Percentiles rank a stretch among this genome's conserved stretches.
Evolutionary conservation across 2,113 vertebrate species (phyloP).

Genomic region (Dicaeum eximium): DNA sequence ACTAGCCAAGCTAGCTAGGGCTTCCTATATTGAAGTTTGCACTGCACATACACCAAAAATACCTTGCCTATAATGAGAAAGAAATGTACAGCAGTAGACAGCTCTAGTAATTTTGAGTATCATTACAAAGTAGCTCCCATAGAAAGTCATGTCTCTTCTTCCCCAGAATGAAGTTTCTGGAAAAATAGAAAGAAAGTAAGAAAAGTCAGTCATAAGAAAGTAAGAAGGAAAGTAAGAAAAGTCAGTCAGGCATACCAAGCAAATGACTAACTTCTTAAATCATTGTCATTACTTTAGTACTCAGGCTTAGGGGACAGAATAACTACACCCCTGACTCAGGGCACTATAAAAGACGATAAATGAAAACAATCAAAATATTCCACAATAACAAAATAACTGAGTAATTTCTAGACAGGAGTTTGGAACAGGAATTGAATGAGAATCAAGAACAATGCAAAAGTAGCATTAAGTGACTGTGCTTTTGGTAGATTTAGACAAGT

Average conservation of each 20-base stretch:
- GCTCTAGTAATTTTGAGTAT: neutral
- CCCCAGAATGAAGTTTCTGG: neutral
- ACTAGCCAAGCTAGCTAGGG: neutral
- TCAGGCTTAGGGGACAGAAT: neutral
- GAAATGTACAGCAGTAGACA: neutral
- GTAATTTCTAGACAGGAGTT: neutral
- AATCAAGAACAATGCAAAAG: neutral
- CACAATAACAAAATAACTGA: neutral
- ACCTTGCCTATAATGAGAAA: neutral
- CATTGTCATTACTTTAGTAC: neutral
- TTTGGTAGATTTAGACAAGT: neutral
- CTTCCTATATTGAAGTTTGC: neutral
- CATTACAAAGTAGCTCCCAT: neutral
- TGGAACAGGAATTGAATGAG: neutral
- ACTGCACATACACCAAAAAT: neutral
- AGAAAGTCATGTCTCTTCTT: neutral
- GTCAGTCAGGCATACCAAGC: neutral
- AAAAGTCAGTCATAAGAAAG: neutral
- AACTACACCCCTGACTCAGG: neutral
- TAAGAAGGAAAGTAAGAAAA: neutral
- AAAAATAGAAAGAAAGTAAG: neutral
- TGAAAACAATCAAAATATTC: neutral
- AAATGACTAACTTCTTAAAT: neutral
- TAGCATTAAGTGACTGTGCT: neutral
- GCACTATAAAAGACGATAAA: neutral